Base-by-base conservation (phyloP, 2,888 invertebrate genomes). In the Tetragonula carbonaria region DNA sequence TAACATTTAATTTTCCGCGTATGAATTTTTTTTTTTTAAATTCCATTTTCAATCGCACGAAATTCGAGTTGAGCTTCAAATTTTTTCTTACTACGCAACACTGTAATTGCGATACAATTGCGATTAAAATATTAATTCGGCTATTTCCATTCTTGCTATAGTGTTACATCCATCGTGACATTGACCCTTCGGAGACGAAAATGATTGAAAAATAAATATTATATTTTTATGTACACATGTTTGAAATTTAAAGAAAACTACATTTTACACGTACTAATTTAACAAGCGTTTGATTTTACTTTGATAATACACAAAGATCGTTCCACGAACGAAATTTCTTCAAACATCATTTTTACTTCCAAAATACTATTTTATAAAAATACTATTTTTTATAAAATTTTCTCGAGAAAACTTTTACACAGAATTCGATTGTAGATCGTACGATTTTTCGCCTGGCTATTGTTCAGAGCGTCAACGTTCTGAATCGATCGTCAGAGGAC, bases 381-480 rank as follows among this genome's bases (percentile, higher is more conserved):
- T 14, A 14, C 28, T 28, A 14, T 57, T 45, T 38, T 38, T 45
- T 8, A 45, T 8, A 8, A 8, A 45, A 45, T 8, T 8, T 45
- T 45, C 45, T 45, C 45, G n/a, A 5, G 21, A 33, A 62, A 62
- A 28, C 38, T 23, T 38, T 51, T 45, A 4, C 14, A 23, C 45
- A 21, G 55, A 68, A 53, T 74, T 63, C 33, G 33, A 33, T 33
- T 33, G 33, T 33, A 33, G 33, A 33, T 33, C 57, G 57, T 59
- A 50, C 28, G 70, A 82, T 63, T 70, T 63, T 74, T 78, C 14
- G 33, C 63, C 23, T 55, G 62, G 18, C 33, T 38, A 68, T 74
- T 74, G 38, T 67, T 33, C 8, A 33, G 67, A 50, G 53, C 13
- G 51, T 57, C 78, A 18, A 38, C 78, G 5, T 28, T 18, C 59